A percentile compares a stretch with the other conserved stretches of the same genome.
phyloP scores from a whole-genome alignment of 2,888 invertebrate species.

The Euzophera pinguis region DNA sequence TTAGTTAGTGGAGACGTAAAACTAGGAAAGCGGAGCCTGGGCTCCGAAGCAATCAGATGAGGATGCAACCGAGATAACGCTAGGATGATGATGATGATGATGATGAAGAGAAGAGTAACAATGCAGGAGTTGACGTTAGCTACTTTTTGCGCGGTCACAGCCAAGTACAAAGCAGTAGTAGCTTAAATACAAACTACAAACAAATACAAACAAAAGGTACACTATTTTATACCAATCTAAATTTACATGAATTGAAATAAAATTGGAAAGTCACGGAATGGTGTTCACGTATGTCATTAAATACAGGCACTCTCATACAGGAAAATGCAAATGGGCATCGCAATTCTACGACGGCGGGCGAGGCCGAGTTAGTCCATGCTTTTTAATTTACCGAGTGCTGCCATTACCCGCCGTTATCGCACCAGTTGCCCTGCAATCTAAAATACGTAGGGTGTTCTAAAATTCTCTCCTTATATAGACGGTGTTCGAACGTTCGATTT shows the following conservation, averaged over 20 bases:
- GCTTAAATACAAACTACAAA: too few relatives aligned
- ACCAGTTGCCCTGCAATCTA: conserved; percentile 50
- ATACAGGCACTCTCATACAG: conserved; percentile 37
- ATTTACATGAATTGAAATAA: neutral
- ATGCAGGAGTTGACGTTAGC: too few relatives aligned
- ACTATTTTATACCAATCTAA: neutral
- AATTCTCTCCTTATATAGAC: conserved; percentile 58
- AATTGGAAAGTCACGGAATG: neutral
- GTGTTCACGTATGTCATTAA: conserved; percentile 22
- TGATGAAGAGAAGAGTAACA: too few relatives aligned
- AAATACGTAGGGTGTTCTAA: conserved; percentile 46
- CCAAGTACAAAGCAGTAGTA: too few relatives aligned
- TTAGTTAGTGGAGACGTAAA: too few relatives aligned
- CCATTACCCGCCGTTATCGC: conserved; percentile 56
- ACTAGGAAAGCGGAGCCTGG: too few relatives aligned
- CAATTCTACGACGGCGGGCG: conserved; percentile 38
- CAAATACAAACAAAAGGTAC: neutral
- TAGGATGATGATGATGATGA: too few relatives aligned
- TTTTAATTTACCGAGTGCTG: conserved; percentile 66
- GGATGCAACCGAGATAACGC: too few relatives aligned
- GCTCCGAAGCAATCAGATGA: too few relatives aligned
- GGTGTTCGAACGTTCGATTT: conserved; percentile 26
- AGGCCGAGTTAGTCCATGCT: conserved; percentile 45
- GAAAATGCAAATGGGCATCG: conserved; percentile 52
- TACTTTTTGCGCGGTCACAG: too few relatives aligned